Base-by-base conservation (phyloP, 2,797 vertebrate genomes). In the Glossophaga mutica region DNA sequence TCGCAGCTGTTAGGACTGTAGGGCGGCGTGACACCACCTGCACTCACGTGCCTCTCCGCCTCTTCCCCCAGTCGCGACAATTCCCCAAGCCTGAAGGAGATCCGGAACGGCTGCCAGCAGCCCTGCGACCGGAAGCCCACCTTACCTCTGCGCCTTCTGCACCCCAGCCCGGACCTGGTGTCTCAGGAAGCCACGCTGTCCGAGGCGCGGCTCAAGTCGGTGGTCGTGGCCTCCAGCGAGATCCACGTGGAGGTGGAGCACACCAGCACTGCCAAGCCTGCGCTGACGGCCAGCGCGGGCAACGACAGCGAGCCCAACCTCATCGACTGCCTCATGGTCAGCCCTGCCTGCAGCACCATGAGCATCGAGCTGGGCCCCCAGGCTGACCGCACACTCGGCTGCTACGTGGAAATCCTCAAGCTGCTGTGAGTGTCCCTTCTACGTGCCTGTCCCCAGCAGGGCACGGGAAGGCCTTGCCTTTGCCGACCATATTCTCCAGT, bases 241-340 rank as follows among this genome's bases (percentile, higher is more conserved):
- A 99, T 99, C 98, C 99, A 99, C 2, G 99, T 99, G 98, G 99
- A 99, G 97, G 98, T 99, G 97, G 99, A 99, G 97, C 99, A 99
- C 84, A 99, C 99, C 99, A 99, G 99, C 98, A 98, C 99, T 0
- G 98, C 99, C 96, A 99, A 99, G 94, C 98, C 99, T 90, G 99
- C 99, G 97, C 98, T 99, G 98, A 99, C 99, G 24, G 99, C 98
- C 7, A 99, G 99, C 0, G 97, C 98, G 0, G 99, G 99, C 91
- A 99, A 99, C 0, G 99, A 99, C 98, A 99, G 99, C 1, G 99
- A 99, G 97, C 99, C 99, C 97, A 99, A 99, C 98, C 99, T 99
- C 95, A 99, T 99, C 67, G 99, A 99, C 99, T 99, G 99, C 97
- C 98, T 99, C 98, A 99, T 99, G 98, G 99, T 99, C 98, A 99